These are phyloP conservation scores for Grallaria varia DNA, from an alignment of 2,113 vertebrate species.

Conservation along the genomic window DNA sequence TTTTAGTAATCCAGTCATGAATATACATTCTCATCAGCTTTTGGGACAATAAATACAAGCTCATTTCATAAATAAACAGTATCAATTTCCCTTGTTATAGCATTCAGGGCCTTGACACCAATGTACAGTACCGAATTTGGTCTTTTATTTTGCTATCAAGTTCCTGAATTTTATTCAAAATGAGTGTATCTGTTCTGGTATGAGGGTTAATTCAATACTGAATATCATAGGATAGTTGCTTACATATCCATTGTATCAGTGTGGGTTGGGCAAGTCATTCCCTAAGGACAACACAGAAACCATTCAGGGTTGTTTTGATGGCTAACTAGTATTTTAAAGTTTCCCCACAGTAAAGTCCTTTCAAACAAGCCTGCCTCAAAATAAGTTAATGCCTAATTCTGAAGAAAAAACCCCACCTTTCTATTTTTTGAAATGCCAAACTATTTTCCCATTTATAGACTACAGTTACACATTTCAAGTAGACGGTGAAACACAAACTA, in stretches of 20 bases:
- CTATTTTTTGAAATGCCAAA: neutral
- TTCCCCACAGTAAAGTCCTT: neutral
- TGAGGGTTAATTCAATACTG: neutral
- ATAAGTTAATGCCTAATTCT: neutral
- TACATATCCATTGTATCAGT: neutral
- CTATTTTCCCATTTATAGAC: neutral
- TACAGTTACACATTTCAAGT: neutral
- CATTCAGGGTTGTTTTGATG: neutral
- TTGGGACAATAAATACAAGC: neutral
- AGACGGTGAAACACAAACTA: neutral
- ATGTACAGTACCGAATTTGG: neutral
- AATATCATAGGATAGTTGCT: neutral
- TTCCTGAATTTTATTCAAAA: neutral
- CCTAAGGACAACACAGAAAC: neutral
- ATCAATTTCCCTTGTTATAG: neutral
- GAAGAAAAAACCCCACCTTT: neutral
- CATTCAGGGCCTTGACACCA: neutral
- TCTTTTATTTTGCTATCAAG: neutral
- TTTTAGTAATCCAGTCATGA: neutral
- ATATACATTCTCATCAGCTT: neutral
- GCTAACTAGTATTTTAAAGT: neutral
- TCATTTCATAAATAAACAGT: neutral
- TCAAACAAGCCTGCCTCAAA: neutral
- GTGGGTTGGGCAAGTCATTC: neutral
- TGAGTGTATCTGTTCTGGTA: neutral